These are phyloP conservation scores for Calephelis virginiensis DNA, from an alignment of 1,140 invertebrate genomes.

Conservation along the genomic window DNA sequence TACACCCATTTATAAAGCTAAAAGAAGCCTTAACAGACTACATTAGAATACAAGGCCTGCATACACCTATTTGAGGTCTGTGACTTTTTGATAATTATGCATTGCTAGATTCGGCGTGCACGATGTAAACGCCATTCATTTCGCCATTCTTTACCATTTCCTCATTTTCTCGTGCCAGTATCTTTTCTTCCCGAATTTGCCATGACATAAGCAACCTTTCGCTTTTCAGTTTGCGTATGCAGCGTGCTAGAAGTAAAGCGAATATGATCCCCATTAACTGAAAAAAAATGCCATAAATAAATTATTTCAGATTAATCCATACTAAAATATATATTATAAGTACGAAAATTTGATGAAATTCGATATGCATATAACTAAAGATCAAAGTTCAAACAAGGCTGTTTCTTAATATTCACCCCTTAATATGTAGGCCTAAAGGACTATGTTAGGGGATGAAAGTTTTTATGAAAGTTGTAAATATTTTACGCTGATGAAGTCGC, in stretches of 20 bases:
- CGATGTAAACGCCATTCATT: constrained; percentile 45
- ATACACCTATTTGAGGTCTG: background rate
- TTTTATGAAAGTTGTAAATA: no score
- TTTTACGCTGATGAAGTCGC: no score
- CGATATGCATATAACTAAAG: no score
- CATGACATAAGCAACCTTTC: constrained; percentile 81
- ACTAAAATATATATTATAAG: no score
- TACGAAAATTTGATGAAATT: no score
- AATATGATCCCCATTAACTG: constrained; percentile 92
- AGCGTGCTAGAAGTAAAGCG: constrained; percentile 88
- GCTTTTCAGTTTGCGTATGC: constrained; percentile 87
- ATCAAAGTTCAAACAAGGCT: no score
- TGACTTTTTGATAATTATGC: constrained; percentile 38
- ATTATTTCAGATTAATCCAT: background rate
- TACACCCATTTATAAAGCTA: no score
- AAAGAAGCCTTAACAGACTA: no score
- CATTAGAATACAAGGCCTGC: no score
- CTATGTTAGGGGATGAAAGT: no score
- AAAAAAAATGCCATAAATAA: constrained; percentile 38
- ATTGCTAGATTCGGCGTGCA: constrained; percentile 45
- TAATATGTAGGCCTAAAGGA: no score
- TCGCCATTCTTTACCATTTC: constrained; percentile 36
- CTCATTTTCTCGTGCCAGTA: constrained; percentile 47
- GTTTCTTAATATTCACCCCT: no score
- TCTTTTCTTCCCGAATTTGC: constrained; percentile 76